These are phyloP conservation scores for Ploceus nigricollis DNA, from an alignment of 2,113 vertebrate genomes.

Conservation along the genomic window DNA sequence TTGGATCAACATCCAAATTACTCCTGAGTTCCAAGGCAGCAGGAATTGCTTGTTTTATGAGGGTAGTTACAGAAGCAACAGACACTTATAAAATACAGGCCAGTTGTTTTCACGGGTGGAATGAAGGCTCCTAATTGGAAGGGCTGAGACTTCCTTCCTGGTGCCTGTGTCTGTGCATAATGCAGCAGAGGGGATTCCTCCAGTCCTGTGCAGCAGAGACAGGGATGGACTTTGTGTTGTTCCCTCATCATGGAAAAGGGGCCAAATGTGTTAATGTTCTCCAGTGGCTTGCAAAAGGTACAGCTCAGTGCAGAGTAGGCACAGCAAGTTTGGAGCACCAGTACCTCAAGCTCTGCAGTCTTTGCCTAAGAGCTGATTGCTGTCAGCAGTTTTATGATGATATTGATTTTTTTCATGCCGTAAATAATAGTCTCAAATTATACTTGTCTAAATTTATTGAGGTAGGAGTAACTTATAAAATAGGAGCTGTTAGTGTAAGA, in stretches of 20 bases:
- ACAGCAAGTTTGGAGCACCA: neutral
- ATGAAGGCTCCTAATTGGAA: constrained; percentile 17
- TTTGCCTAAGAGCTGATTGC: neutral
- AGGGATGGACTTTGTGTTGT: neutral
- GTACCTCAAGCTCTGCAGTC: neutral
- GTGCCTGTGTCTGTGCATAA: neutral
- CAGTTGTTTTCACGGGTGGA: neutral
- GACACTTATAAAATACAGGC: neutral
- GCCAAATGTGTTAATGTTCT: neutral
- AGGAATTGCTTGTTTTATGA: neutral
- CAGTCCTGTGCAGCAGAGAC: neutral
- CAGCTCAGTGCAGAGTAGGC: neutral
- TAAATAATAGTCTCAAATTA: constrained; percentile 58
- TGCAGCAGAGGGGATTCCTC: neutral
- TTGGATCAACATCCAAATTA: constrained; percentile 12
- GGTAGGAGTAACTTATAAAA: constrained; percentile 36
- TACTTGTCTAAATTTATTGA: constrained; percentile 56
- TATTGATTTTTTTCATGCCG: constrained; percentile 51
- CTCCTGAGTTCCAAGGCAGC: constrained; percentile 1
- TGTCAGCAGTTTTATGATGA: constrained; percentile 29
- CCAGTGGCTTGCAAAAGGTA: neutral
- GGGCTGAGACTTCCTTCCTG: neutral
- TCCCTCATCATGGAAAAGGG: neutral
- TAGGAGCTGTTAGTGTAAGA: constrained; percentile 4
- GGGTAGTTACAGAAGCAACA: neutral